Evolutionary conservation across 2,888 invertebrate species (phyloP), one percentile per base, ranked within the genome.

Genomic region (Laspeyria flexula): DNA sequence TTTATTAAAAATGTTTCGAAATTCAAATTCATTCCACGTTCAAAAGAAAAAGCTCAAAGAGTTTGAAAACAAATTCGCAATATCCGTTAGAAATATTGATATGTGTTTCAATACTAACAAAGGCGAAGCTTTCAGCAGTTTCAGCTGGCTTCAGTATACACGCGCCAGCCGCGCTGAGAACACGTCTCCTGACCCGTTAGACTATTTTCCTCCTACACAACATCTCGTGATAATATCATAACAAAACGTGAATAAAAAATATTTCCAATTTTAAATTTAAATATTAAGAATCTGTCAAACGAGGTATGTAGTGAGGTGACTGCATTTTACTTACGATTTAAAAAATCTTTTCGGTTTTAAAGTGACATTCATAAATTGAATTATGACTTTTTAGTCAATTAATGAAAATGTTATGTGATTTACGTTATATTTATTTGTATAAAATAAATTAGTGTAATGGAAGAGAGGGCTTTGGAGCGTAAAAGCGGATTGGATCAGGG

Each of bases 161-260:
- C 70, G 65, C 65, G 70, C 48, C 44, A 53, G 16, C 51, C 64
- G 73, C 59, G 71, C 55, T 52, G 71, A 46, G 33, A 55, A 46
- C 70, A 73, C 73, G 71, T 57, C 59, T 56, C 54, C 50, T 49
- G 49, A 44, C 47, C 40, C 31, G 47, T 43, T n/a, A n/a, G n/a
- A n/a, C n/a, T n/a, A n/a, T n/a, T n/a, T n/a, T n/a, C 55, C 55
- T 54, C 40, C 44, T 35, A 30, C 9, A 38, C 18, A 46, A 62
- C 35, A 43, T 31, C 37, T 55, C 69, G 69, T 47, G 46, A 34
- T 39, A 12, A 29, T 18, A 51, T 45, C 44, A 45, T n/a, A 57
- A 53, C 59, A 61, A 64, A 63, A 49, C 23, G 41, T 52, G 5
- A 31, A 52, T 54, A 47, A 42, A 51, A 30, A 18, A 15, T 34